Percentiles rank a stretch among this genome's conserved stretches.
These are phyloP conservation scores for human DNA, from an alignment of 2,113 vertebrate species.

Conservation along the genomic window DNA sequence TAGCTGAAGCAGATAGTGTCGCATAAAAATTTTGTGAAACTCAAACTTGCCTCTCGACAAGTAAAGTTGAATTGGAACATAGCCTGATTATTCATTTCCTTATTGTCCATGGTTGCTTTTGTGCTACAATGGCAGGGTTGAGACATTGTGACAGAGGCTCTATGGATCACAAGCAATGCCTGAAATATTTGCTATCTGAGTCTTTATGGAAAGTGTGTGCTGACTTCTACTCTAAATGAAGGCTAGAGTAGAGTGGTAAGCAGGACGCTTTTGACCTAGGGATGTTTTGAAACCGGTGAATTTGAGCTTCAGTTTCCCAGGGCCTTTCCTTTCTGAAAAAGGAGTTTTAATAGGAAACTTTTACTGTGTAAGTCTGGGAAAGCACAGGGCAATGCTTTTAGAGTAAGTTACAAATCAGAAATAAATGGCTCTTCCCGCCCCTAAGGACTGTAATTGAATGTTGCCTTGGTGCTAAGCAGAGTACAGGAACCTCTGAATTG, in stretches of 20 bases:
- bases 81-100: background rate
- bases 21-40: background rate
- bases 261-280: background rate
- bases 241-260: background rate
- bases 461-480: background rate
- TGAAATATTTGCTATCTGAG: background rate
- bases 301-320: background rate
- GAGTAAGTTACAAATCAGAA: background rate
- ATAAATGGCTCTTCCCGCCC: background rate
- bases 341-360: background rate
- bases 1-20: background rate
- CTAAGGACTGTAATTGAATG: background rate
- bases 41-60: background rate
- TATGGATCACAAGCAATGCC: background rate
- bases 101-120: background rate
- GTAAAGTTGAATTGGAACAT: background rate
- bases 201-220: background rate
- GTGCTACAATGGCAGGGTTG: background rate
- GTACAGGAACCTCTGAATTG: background rate
- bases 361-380: background rate
- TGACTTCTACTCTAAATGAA: background rate
- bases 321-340: background rate
- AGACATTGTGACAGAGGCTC: background rate
- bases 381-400: background rate
- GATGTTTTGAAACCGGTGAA: background rate